Evolutionary conservation across 2,888 invertebrate genomes (phyloP).

Genomic region (Andrena flavipes): DNA sequence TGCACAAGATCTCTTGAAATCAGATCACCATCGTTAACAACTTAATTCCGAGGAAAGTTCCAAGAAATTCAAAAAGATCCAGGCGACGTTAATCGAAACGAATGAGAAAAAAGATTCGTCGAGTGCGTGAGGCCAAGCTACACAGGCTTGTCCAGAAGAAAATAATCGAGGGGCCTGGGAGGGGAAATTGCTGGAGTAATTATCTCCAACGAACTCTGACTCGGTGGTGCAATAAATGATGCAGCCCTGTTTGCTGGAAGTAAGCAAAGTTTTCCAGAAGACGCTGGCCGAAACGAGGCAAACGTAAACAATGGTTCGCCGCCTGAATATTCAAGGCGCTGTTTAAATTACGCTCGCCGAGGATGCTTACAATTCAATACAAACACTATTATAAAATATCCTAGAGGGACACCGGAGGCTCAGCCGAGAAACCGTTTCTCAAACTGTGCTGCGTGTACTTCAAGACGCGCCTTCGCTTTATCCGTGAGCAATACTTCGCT

Average conservation of each 20-base stretch:
- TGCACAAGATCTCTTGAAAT: not conserved
- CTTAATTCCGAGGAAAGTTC: no score
- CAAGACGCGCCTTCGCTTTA: no score
- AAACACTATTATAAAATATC: conserved; percentile 24
- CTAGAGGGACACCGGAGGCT: not conserved
- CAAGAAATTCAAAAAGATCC: not conserved
- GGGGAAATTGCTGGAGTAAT: conserved; percentile 43
- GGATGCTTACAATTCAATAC: conserved; percentile 23
- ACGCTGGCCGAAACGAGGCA: not conserved
- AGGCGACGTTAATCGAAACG: not conserved
- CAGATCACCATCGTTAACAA: not conserved
- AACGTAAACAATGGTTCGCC: not conserved
- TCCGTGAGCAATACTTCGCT: conserved; percentile 3
- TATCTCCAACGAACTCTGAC: conserved; percentile 31
- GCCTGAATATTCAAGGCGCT: conserved; percentile 16
- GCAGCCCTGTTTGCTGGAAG: conserved; percentile 3
- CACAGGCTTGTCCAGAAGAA: conserved; percentile 15
- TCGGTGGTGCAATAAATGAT: conserved; percentile 39
- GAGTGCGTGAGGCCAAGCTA: conserved; percentile 30
- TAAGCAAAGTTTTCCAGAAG: conserved; percentile 10
- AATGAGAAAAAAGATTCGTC: conserved; percentile 12
- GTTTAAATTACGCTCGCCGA: conserved; percentile 6
- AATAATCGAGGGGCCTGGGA: conserved; percentile 15
- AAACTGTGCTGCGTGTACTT: not conserved
- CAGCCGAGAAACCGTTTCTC: not conserved